Evolutionary conservation across 2,797 vertebrate genomes (phyloP), one percentile per base, ranked within the genome.

Genomic region (Chiroxiphia lanceolata): DNA sequence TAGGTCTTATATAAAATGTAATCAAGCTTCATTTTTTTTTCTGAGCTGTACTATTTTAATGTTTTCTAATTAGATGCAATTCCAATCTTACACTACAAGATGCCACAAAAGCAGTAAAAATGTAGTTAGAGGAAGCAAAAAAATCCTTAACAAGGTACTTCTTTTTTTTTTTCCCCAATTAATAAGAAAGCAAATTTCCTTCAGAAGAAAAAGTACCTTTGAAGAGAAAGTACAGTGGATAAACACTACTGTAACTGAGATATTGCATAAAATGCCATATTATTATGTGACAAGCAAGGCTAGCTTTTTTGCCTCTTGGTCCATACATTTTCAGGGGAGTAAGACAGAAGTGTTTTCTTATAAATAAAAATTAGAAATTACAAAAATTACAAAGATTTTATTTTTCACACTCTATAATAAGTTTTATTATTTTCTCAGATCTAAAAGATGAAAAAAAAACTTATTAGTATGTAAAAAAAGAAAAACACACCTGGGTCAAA

Each of bases 41-140:
- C 16, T 96, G 74, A 96, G 65, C 90, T 79, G 74, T 44, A 89
- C 50, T 56, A 94, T 95, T 97, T 96, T 95, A 96, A 84, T 97
- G 26, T 96, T 95, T 95, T 91, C 71, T 97, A 97, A 96, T 97
- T 94, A 94, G 56, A 83, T 63, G 63, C 85, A 96, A 97, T 96
- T 96, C 59, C 48, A 93, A 70, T 87, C 84, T 96, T 87, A 84
- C 56, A 77, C 23, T 82, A 72, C 26, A 84, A 88, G 51, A 80
- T 72, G 63, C 20, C 74, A 92, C 7, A 89, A 40, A 90, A 92
- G 9, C n/a, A 76, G 67, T 77, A 90, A 95, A 95, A 94, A 74
- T 3, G 26, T 26, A 60, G 53, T 76, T 74, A 70, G 26, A 79
- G 45, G 26, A 93, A 94, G 36, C 50, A 88, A 70, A 72, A 72